phyloP scores from a whole-genome alignment of 2,797 vertebrate species.

The Takifugu ocellatus region DNA sequence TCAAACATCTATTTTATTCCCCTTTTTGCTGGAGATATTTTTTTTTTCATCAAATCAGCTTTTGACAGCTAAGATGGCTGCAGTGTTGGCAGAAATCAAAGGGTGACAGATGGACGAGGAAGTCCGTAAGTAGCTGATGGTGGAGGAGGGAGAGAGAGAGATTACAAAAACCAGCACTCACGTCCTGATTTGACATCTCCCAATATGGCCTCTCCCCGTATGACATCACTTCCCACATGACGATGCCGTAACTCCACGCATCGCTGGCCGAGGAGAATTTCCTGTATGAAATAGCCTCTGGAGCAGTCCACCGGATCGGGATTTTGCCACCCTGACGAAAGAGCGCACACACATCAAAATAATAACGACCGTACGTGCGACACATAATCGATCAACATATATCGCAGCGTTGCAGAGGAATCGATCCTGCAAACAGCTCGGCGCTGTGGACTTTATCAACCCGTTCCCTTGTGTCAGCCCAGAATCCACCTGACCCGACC shows the following conservation, averaged over 20 bases:
- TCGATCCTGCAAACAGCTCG: background rate
- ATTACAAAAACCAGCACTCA: constrained; percentile 68
- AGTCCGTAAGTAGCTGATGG: no score
- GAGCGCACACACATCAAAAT: background rate
- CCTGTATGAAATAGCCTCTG: constrained; percentile 93
- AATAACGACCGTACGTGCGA: background rate
- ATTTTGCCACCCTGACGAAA: constrained; percentile 89
- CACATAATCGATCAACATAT: background rate
- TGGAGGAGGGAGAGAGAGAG: no score
- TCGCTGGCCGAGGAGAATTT: constrained; percentile 96
- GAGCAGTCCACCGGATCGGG: constrained; percentile 94
- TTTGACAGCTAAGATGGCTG: no score
- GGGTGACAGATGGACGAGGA: no score
- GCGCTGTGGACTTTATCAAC: background rate
- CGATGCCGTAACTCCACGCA: constrained; percentile 93
- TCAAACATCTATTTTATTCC: constrained; percentile 40
- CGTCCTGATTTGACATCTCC: constrained; percentile 99
- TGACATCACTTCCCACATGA: constrained; percentile 99
- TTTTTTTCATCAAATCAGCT: no score
- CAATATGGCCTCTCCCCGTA: constrained; percentile 95
- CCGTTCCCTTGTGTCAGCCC: constrained; percentile 1
- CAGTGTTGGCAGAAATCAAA: no score
- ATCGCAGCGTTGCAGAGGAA: background rate
- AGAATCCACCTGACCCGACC: background rate
- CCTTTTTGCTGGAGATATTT: no score